Percentiles rank a stretch among this genome's conserved stretches.
Evolutionary conservation across 2,797 vertebrate species (phyloP).

Genomic region (Alfaro cultratus): DNA sequence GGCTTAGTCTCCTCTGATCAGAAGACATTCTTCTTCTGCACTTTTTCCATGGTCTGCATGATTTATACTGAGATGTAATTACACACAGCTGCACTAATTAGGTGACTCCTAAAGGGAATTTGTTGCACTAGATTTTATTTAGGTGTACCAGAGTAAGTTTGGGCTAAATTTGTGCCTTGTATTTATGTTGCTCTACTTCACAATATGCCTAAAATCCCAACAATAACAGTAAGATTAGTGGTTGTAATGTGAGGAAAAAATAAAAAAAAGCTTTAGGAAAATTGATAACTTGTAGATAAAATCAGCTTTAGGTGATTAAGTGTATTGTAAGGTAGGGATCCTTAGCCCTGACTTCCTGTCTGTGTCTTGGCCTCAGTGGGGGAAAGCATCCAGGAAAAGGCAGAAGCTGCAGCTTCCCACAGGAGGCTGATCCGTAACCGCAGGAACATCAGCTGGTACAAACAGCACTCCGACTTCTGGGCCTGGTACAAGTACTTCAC

Average conservation of each 20-base stretch:
- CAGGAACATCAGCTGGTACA: slow-evolving; percentile 87
- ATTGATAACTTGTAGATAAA: background rate
- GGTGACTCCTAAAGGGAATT: background rate
- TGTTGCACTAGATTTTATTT: background rate
- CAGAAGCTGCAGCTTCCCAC: slow-evolving; percentile 33
- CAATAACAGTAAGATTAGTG: background rate
- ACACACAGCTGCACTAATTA: background rate
- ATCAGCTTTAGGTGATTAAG: background rate
- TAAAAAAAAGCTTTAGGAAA: background rate
- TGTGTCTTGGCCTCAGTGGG: slow-evolving; percentile 38
- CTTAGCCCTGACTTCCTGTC: background rate
- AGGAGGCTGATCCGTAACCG: slow-evolving; percentile 78
- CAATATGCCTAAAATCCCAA: background rate
- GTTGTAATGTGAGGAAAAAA: background rate
- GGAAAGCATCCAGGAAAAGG: slow-evolving; percentile 54
- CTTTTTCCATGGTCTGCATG: background rate
- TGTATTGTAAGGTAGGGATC: slow-evolving; percentile 9
- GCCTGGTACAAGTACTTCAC: slow-evolving; percentile 85
- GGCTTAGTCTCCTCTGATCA: background rate
- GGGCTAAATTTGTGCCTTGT: background rate
- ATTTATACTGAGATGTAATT: background rate
- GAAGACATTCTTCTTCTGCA: background rate
- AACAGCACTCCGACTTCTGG: slow-evolving; percentile 86
- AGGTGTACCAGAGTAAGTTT: background rate
- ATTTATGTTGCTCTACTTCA: background rate